These are phyloP conservation scores for Eudasyphora cyanicolor DNA, from an alignment of 2,888 invertebrate species.

Conservation along the genomic window DNA sequence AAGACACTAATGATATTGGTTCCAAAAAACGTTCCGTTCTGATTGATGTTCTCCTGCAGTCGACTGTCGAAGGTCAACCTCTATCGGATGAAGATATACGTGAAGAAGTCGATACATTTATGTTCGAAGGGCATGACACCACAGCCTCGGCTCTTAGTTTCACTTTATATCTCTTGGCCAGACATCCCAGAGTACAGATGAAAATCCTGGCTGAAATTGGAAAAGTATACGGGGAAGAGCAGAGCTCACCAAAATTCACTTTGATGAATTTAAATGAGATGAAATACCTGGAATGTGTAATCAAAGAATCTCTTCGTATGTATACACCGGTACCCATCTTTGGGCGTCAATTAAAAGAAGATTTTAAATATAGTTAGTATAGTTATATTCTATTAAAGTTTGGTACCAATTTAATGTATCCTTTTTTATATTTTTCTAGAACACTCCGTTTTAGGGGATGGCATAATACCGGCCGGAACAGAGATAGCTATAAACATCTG, in stretches of 20 bases:
- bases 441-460: conserved; percentile 66
- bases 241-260: conserved; percentile 63
- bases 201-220: conserved; percentile 72
- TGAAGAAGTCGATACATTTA: conserved; percentile 87
- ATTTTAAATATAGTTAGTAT: conserved; percentile 70
- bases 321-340: conserved; percentile 82
- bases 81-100: conserved; percentile 83
- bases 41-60: conserved; percentile 84
- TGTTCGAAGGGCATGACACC: conserved; percentile 83
- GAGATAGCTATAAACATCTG: conserved; percentile 70
- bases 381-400: background rate
- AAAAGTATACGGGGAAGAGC: conserved; percentile 70
- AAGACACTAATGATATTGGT: conserved; percentile 39
- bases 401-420: background rate
- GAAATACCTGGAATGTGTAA: conserved; percentile 71
- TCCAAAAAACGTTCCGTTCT: conserved; percentile 82
- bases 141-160: conserved; percentile 75
- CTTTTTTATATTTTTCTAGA: conserved; percentile 58
- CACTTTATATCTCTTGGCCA: conserved; percentile 71
- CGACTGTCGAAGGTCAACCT: conserved; percentile 82
- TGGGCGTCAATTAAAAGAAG: conserved; percentile 62
- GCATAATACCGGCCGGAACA: conserved; percentile 66
- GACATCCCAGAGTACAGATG: conserved; percentile 73
- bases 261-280: conserved; percentile 62
- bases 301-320: conserved; percentile 84